Conservation (phyloP, 2,888 invertebrate species). For the Candidula unifasciata region DNA sequence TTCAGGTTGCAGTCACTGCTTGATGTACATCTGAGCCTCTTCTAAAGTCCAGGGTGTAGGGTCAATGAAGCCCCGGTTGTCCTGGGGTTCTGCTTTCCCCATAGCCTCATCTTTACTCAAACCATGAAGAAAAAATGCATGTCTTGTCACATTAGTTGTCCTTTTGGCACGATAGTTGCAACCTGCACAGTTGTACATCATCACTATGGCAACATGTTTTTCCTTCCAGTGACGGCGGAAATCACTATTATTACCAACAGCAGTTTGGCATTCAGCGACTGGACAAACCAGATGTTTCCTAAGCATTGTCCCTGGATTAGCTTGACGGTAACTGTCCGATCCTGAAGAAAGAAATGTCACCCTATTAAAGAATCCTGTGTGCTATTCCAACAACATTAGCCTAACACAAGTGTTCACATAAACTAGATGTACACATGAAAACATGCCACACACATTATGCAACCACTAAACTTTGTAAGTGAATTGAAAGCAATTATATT, state of each 20-base stretch:
- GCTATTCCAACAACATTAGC: neutral
- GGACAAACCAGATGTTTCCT: constrained; percentile 40
- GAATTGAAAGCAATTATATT: neutral
- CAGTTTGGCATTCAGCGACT: constrained; percentile 27
- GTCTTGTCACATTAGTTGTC: constrained; percentile 11
- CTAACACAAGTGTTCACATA: neutral
- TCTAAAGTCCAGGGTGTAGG: constrained; percentile 42
- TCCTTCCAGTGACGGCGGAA: constrained; percentile 43
- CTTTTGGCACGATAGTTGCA: constrained; percentile 31
- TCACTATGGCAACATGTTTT: constrained; percentile 33
- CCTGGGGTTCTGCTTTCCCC: constrained; percentile 17
- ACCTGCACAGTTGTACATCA: constrained; percentile 25
- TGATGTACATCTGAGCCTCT: constrained; percentile 18
- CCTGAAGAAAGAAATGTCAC: constrained; percentile 33
- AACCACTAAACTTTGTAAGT: neutral
- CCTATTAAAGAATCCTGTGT: constrained; percentile 10
- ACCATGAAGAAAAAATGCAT: constrained; percentile 27
- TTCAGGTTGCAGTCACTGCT: neutral
- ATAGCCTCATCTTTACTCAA: constrained; percentile 12
- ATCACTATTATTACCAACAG: constrained; percentile 27
- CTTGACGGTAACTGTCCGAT: constrained; percentile 17
- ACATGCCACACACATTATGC: neutral
- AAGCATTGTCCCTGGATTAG: constrained; percentile 14
- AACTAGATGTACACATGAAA: neutral
- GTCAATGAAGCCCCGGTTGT: constrained; percentile 33